A percentile compares a stretch with the other conserved stretches of the same genome.
Conservation (phyloP, 2,888 invertebrate species). For the Acanthosoma haemorrhoidale region DNA sequence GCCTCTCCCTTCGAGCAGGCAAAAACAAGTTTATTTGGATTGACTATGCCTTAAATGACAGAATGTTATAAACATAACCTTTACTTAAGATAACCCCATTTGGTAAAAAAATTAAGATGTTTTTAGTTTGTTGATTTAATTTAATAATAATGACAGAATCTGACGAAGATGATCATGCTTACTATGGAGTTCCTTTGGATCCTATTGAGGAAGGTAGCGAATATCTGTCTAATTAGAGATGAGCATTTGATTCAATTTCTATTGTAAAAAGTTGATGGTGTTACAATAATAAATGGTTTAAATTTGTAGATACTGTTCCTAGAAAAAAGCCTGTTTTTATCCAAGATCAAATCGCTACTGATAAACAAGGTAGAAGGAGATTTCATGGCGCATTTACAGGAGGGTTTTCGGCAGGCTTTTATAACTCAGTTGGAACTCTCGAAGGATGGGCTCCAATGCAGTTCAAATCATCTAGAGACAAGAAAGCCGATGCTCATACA, state of each 20-base stretch:
- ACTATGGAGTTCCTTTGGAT: slow-evolving; percentile 76
- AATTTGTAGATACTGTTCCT: slow-evolving; percentile 66
- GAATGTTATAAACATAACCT: background rate
- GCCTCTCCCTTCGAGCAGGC: too few species aligned
- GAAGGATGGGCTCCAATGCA: slow-evolving; percentile 91
- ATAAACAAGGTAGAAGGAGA: slow-evolving; percentile 79
- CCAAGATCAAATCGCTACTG: slow-evolving; percentile 84
- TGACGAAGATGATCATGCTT: slow-evolving; percentile 54
- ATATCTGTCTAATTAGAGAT: background rate
- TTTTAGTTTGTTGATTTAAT: background rate
- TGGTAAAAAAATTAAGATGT: background rate
- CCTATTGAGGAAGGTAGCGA: slow-evolving; percentile 73
- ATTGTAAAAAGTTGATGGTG: too few species aligned
- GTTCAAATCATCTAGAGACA: slow-evolving; percentile 81
- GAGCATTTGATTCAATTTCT: background rate
- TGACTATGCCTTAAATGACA: too few species aligned
- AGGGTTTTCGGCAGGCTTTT: slow-evolving; percentile 95
- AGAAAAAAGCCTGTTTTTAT: slow-evolving; percentile 71
- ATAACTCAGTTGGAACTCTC: slow-evolving; percentile 90
- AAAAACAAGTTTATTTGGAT: too few species aligned
- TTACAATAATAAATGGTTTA: background rate
- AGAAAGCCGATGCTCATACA: slow-evolving; percentile 54
- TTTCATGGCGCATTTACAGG: slow-evolving; percentile 99
- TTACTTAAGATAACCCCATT: background rate
- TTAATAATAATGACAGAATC: slow-evolving; percentile 28